These are phyloP conservation scores for Bombus polaris DNA, from an alignment of 1,140 invertebrate genomes.

Conservation along the genomic window DNA sequence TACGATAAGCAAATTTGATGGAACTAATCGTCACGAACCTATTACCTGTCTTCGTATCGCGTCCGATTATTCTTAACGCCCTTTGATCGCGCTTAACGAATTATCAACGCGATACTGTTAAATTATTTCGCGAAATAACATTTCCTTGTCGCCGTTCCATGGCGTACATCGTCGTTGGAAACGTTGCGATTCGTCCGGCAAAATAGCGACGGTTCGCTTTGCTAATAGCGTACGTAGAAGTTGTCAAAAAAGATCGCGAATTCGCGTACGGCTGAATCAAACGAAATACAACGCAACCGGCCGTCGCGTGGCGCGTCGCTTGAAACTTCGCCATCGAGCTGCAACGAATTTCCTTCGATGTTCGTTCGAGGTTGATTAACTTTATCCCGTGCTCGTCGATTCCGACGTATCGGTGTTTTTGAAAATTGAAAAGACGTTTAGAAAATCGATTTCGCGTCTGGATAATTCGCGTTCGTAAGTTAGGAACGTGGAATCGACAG, in stretches of 20 bases:
- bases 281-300: background rate
- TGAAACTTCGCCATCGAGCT: too few relatives aligned
- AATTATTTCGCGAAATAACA: background rate
- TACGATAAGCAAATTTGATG: too few relatives aligned
- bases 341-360: background rate
- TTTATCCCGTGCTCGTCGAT: background rate
- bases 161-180: too few relatives aligned
- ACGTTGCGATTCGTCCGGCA: background rate
- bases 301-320: background rate
- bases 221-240: background rate
- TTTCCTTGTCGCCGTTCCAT: background rate
- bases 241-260: background rate
- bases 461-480: background rate
- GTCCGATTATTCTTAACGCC: too few relatives aligned
- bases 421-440: too few relatives aligned
- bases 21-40: too few relatives aligned
- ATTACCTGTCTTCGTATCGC: too few relatives aligned
- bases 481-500: background rate
- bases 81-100: too few relatives aligned
- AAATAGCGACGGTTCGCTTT: background rate
- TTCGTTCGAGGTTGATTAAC: rapidly evolving
- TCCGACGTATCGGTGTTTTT: too few relatives aligned
- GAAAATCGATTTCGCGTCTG: background rate
- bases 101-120: background rate
- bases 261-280: background rate